phyloP scores from a whole-genome alignment of 2,888 invertebrate species.

The Drosophila percnosoma region DNA sequence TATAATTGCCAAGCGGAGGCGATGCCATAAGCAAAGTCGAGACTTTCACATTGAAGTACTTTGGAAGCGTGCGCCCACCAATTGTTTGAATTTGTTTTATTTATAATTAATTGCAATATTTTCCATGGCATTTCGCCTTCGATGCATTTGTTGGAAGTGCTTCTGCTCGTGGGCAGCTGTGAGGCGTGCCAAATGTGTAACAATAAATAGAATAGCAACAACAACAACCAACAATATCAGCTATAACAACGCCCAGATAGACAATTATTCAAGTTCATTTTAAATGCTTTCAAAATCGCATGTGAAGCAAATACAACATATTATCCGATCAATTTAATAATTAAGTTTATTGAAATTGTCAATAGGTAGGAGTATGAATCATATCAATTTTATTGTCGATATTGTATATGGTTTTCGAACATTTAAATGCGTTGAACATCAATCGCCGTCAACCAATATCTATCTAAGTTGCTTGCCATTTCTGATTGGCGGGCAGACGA shows the following conservation, averaged over 20 bases:
- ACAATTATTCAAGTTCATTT: slow-evolving; percentile 31
- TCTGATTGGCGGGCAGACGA: slow-evolving; percentile 32
- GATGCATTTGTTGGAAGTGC: slow-evolving; percentile 41
- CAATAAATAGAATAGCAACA: slow-evolving; percentile 33
- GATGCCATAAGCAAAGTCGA: slow-evolving; percentile 51
- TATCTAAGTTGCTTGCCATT: slow-evolving; percentile 50
- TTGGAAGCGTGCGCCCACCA: slow-evolving; percentile 60
- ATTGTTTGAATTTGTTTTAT: slow-evolving; percentile 59
- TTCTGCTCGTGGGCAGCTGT: slow-evolving; percentile 60
- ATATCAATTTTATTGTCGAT: slow-evolving; percentile 8
- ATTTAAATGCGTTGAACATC: slow-evolving; percentile 13
- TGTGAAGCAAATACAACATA: slow-evolving; percentile 2
- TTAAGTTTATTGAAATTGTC: slow-evolving; percentile 28
- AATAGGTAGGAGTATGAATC: slow-evolving; percentile 19
- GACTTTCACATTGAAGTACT: slow-evolving; percentile 64
- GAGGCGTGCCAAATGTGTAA: slow-evolving; percentile 60
- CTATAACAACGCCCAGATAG: slow-evolving; percentile 40
- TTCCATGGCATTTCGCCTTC: slow-evolving; percentile 63
- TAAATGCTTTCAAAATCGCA: slow-evolving; percentile 13
- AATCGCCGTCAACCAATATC: slow-evolving; percentile 51
- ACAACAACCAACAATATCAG: slow-evolving; percentile 25
- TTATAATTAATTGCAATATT: slow-evolving; percentile 60
- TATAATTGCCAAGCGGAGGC: slow-evolving; percentile 73
- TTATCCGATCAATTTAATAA: slow-evolving; percentile 13
- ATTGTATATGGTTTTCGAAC: background rate